Percentiles rank a stretch among this genome's conserved stretches.
These are phyloP conservation scores for Astreopora myriophthalma DNA, from an alignment of 64 coral and sea anemone species.

Conservation along the genomic window DNA sequence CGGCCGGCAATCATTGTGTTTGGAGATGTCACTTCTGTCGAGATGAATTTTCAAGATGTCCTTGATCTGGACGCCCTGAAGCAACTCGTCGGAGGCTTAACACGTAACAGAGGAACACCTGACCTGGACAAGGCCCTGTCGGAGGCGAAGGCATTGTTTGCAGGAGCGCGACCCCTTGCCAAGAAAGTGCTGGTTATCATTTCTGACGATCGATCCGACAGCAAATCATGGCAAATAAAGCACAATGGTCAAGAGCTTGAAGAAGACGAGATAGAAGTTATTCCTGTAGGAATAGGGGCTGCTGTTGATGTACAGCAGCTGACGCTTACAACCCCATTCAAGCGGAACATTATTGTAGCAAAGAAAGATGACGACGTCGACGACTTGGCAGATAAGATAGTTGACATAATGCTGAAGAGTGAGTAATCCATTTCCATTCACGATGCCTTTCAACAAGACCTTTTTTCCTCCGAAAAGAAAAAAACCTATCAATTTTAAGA, in stretches of 20 bases:
- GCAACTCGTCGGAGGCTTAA: slow-evolving; percentile 32
- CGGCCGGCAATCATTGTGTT: slow-evolving; percentile 71
- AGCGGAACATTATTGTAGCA: slow-evolving; percentile 30
- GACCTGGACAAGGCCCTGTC: slow-evolving; percentile 50
- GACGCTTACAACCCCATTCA: slow-evolving; percentile 11
- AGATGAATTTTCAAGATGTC: slow-evolving; percentile 56
- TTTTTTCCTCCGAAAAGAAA: no score
- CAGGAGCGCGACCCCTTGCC: slow-evolving; percentile 53
- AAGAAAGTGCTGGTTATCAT: slow-evolving; percentile 85
- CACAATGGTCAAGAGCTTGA: slow-evolving; percentile 11
- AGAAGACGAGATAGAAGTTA: slow-evolving; percentile 68
- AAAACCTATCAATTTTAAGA: no score
- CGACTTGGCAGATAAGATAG: slow-evolving; percentile 60
- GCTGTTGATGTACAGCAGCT: slow-evolving; percentile 46
- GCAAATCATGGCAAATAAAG: slow-evolving; percentile 25
- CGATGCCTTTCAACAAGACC: neutral
- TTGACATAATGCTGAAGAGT: slow-evolving; percentile 70
- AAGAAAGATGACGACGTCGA: slow-evolving; percentile 31
- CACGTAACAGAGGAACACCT: slow-evolving; percentile 52
- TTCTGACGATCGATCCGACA: slow-evolving; percentile 58
- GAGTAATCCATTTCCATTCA: neutral
- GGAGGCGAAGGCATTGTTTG: slow-evolving; percentile 63
- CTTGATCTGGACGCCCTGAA: slow-evolving; percentile 36
- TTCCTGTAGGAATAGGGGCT: slow-evolving; percentile 72
- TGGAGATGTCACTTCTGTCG: slow-evolving; percentile 30